Base-by-base conservation (phyloP, 1,140 invertebrate genomes). In the Mizuhopecten yessoensis region DNA sequence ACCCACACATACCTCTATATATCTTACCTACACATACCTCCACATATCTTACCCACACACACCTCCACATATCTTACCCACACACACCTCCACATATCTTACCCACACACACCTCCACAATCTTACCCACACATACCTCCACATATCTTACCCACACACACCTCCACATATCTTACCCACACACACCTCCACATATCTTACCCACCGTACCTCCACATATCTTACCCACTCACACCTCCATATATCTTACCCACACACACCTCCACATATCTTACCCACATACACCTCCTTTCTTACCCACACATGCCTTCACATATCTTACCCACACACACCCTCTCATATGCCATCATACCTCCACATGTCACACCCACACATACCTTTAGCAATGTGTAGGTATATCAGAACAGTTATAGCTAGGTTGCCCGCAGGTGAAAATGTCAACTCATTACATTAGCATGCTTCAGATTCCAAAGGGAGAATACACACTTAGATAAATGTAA, bases 401-500 rank as follows among this genome's bases (percentile, higher is more conserved):
- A 75, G 57, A 75, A 23, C 57, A 75, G 57, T 75, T 75, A 29
- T 75, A 75, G 57, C 57, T 75, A 17, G n/a, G 57, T 75, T 75
- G 57, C 57, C 45, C 57, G 57, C 57, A 75, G 57, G 57, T 75
- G 57, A 75, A 75, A 75, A 75, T 75, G 57, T 75, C 57, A 75
- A 75, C 57, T 75, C 57, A 75, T 75, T 75, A 75, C 57, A 75
- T 75, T 75, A 75, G 57, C 57, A 75, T 75, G 57, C 57, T 75
- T 75, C 29, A 75, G 57, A 75, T 75, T 75, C 57, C 57, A 75
- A 75, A 75, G 57, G 57, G 57, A 75, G 57, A 75, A 75, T 75
- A 75, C 57, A 75, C 57, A 75, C 57, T 75, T 75, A 75, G 57
- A 75, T 75, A 75, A 75, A 75, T 75, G 57, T 75, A 75, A 75